Evolutionary conservation across 1,140 invertebrate species (phyloP).

Genomic region (Drosophila malerkotliana): DNA sequence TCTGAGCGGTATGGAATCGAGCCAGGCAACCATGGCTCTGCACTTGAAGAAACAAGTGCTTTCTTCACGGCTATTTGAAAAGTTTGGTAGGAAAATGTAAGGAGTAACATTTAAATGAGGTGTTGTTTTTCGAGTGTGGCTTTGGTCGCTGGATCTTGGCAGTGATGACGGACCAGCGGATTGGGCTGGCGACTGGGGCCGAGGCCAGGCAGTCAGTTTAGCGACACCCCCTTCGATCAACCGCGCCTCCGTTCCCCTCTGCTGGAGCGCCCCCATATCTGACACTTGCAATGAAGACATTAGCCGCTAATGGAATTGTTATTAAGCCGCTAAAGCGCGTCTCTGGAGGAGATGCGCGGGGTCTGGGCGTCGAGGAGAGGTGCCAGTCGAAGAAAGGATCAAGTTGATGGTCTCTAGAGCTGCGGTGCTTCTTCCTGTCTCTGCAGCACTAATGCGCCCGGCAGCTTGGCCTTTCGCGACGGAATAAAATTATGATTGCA

Average conservation of each 20-base stretch:
- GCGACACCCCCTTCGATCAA: constrained; percentile 44
- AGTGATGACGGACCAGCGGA: constrained; percentile 28
- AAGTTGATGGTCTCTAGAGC: constrained; percentile 26
- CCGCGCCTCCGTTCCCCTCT: constrained; percentile 1
- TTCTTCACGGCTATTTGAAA: too few relatives aligned
- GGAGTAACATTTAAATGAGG: not conserved
- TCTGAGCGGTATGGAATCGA: not conserved
- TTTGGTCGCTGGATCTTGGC: constrained; percentile 8
- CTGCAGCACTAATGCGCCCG: constrained; percentile 75
- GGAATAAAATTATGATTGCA: constrained; percentile 80
- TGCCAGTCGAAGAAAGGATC: constrained; percentile 21
- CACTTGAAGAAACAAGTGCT: not conserved
- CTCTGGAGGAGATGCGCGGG: constrained; percentile 24
- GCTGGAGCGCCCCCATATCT: constrained; percentile 64
- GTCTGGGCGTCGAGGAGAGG: not conserved
- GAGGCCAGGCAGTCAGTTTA: constrained; percentile 70
- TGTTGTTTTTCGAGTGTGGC: constrained; percentile 3
- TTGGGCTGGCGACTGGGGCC: constrained; percentile 36
- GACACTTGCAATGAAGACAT: constrained; percentile 82
- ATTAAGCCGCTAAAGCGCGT: constrained; percentile 67
- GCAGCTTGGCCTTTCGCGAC: constrained; percentile 58
- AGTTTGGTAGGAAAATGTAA: not conserved
- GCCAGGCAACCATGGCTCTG: constrained; percentile 36
- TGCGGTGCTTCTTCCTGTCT: constrained; percentile 11
- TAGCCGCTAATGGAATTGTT: constrained; percentile 82